phyloP scores from a whole-genome alignment of 2,888 invertebrate genomes.

The Drosophila tanythrix region DNA sequence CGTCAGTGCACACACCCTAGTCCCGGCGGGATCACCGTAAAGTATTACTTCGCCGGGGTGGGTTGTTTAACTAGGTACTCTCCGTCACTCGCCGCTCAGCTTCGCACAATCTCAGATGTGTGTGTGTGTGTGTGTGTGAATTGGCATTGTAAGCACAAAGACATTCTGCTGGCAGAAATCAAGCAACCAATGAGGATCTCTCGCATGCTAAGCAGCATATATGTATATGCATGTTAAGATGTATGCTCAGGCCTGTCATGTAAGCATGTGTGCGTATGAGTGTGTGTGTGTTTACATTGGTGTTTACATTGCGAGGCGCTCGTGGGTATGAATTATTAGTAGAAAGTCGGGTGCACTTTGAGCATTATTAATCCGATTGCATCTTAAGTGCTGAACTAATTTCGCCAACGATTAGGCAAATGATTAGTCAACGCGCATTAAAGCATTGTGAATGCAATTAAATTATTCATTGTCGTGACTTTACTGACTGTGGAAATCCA shows the following conservation, averaged over 20 bases:
- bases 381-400: slow-evolving; percentile 20
- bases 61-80: too few relatives aligned
- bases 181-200: slow-evolving; percentile 9
- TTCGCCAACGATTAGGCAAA: slow-evolving; percentile 20
- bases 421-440: slow-evolving; percentile 32
- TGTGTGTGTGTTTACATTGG: slow-evolving; percentile 32
- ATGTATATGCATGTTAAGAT: background rate
- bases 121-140: background rate
- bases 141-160: slow-evolving; percentile 15
- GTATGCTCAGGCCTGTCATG: slow-evolving; percentile 18
- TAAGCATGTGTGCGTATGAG: slow-evolving; percentile 4
- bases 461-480: slow-evolving; percentile 46
- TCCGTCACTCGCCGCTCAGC: too few relatives aligned
- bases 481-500: background rate
- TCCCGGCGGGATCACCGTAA: too few relatives aligned
- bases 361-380: slow-evolving; percentile 1
- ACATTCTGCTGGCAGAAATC: slow-evolving; percentile 6
- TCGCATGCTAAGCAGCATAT: slow-evolving; percentile 28
- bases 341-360: slow-evolving; percentile 7
- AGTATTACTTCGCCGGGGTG: too few relatives aligned
- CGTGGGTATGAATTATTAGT: slow-evolving; percentile 59
- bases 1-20: too few relatives aligned
- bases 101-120: too few relatives aligned
- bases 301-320: slow-evolving; percentile 17
- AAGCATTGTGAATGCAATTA: background rate